phyloP scores from a whole-genome alignment of 1,140 invertebrate genomes.

The Drosophila nigromelanica region DNA sequence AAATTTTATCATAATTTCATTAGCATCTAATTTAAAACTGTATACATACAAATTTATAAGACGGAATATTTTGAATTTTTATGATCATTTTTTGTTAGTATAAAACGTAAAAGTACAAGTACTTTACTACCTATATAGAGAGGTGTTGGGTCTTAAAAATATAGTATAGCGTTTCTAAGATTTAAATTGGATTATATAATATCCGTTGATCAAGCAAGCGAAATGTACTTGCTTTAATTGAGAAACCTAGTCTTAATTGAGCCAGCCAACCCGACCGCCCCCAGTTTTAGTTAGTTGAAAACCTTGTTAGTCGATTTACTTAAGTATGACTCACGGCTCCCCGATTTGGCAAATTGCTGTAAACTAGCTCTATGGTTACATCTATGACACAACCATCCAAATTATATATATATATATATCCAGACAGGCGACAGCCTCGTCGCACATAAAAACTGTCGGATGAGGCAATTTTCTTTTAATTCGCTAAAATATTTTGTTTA shows the following conservation, averaged over 20 bases:
- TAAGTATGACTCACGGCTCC: slow-evolving; percentile 21
- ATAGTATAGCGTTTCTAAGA: too few species aligned
- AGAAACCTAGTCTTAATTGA: slow-evolving; percentile 44
- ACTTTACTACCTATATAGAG: too few species aligned
- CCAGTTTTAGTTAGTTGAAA: slow-evolving; percentile 11
- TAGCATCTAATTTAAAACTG: neutral
- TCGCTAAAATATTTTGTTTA: slow-evolving; percentile 78
- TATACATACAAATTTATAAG: too few species aligned
- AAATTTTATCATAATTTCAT: neutral
- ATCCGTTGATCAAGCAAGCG: slow-evolving; percentile 2
- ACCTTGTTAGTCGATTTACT: slow-evolving; percentile 32
- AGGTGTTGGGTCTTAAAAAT: too few species aligned
- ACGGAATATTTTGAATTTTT: too few species aligned
- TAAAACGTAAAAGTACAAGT: too few species aligned
- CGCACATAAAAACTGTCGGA: slow-evolving; percentile 51
- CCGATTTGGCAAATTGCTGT: slow-evolving; percentile 5
- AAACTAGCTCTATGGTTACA: slow-evolving; percentile 46
- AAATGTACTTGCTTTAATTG: slow-evolving; percentile 30
- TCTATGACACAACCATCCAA: slow-evolving; percentile 39
- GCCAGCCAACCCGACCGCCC: slow-evolving; percentile 17
- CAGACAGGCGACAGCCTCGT: slow-evolving; percentile 15
- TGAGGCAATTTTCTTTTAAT: slow-evolving; percentile 80
- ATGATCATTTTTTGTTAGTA: too few species aligned
- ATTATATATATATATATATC: slow-evolving; percentile 28
- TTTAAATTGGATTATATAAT: neutral